Evolutionary conservation across 2,888 invertebrate genomes (phyloP).

Genomic region (Athrips mouffetella): DNA sequence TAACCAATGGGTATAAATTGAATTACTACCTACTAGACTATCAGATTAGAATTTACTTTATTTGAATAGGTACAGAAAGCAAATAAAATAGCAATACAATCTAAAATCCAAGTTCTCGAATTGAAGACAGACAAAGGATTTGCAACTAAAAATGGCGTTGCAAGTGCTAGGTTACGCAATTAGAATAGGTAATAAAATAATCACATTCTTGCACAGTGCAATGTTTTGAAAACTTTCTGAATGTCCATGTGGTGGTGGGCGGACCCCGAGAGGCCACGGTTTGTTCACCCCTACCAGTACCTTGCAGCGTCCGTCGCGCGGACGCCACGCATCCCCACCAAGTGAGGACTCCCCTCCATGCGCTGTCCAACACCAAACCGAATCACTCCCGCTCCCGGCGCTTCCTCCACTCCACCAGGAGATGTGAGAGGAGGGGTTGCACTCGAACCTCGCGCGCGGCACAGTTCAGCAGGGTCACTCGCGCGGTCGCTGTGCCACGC

Average conservation of each 20-base stretch:
- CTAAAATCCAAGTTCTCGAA: background rate
- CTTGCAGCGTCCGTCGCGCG: conserved; percentile 61
- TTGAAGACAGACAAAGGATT: conserved; percentile 46
- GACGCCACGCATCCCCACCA: conserved; percentile 75
- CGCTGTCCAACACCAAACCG: conserved; percentile 65
- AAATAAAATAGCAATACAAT: too few species aligned
- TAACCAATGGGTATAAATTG: background rate
- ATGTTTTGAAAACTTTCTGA: conserved; percentile 38
- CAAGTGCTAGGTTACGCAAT: conserved; percentile 57
- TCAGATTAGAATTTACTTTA: too few species aligned
- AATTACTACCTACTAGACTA: too few species aligned
- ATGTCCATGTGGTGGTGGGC: conserved; percentile 47
- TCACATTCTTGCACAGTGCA: background rate
- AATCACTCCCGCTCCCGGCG: conserved; percentile 77
- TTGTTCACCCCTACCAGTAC: conserved; percentile 76
- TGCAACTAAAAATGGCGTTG: conserved; percentile 49
- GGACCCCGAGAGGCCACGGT: conserved; percentile 58
- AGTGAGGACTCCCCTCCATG: conserved; percentile 75
- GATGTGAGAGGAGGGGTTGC: conserved; percentile 73
- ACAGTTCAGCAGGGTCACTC: conserved; percentile 37
- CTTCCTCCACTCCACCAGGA: conserved; percentile 74
- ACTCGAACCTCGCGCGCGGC: conserved; percentile 60
- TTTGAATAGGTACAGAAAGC: too few species aligned
- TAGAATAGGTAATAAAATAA: conserved; percentile 33
- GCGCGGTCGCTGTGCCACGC: conserved; percentile 62